Conservation (phyloP, 2,113 vertebrate species). For the Egretta garzetta region DNA sequence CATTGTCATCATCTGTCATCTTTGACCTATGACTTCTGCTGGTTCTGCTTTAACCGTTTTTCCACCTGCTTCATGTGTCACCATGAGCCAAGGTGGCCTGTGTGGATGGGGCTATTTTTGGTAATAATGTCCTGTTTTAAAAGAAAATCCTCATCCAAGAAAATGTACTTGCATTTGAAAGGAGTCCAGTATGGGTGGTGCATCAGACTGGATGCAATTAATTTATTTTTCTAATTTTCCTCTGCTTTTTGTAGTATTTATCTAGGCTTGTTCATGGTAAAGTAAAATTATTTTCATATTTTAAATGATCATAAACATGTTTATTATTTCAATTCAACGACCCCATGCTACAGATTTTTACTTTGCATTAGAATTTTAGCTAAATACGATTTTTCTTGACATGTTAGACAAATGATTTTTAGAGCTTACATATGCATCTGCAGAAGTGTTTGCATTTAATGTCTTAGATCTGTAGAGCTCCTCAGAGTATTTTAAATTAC, state of each 20-base stretch:
- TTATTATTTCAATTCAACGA: not conserved
- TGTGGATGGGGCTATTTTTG: not conserved
- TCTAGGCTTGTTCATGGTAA: not conserved
- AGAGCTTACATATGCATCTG: not conserved
- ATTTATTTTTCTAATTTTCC: not conserved
- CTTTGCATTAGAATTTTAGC: not conserved
- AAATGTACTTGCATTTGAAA: not conserved
- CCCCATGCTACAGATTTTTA: accelerated
- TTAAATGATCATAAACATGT: not conserved
- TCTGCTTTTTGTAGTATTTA: not conserved
- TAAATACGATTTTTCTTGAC: not conserved
- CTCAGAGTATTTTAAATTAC: not conserved
- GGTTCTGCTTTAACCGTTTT: not conserved
- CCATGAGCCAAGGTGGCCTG: not conserved
- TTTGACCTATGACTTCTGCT: not conserved
- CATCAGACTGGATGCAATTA: not conserved
- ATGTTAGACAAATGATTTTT: not conserved
- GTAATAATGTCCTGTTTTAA: not conserved
- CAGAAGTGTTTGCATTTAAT: not conserved
- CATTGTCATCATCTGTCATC: not conserved
- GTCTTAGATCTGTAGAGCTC: not conserved
- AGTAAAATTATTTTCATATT: not conserved
- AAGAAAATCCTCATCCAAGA: not conserved
- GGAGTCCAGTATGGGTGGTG: not conserved
- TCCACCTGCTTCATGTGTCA: not conserved